A percentile compares a stretch with the other conserved stretches of the same genome.
These are phyloP conservation scores for Branchinecta sandiegonensis DNA, from an alignment of 2,888 invertebrate species.

Conservation along the genomic window DNA sequence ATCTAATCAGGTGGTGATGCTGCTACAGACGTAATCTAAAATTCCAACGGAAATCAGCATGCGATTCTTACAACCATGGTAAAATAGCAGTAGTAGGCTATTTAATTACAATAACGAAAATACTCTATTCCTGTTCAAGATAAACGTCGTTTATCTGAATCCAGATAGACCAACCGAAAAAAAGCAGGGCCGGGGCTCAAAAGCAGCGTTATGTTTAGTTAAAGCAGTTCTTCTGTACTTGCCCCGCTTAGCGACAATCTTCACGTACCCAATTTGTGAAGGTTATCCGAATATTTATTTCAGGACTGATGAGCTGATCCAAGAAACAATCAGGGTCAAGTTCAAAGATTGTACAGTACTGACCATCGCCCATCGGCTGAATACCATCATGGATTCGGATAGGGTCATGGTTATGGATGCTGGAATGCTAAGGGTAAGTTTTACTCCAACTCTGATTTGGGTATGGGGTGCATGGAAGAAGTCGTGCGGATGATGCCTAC, in stretches of 20 bases:
- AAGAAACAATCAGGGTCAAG: conserved; percentile 22
- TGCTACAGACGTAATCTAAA: no score
- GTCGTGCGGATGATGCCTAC: no score
- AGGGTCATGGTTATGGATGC: conserved; percentile 24
- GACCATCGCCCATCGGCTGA: conserved; percentile 24
- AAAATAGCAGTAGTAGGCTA: no score
- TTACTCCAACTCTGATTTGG: background rate
- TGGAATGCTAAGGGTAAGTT: conserved; percentile 25
- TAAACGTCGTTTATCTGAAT: no score
- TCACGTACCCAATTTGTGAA: background rate
- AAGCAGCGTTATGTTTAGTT: background rate
- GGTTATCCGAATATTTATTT: background rate
- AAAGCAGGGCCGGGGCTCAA: background rate
- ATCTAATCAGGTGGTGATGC: no score
- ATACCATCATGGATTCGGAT: conserved; percentile 24
- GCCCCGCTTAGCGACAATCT: no score
- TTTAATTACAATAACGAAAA: no score
- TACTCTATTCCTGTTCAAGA: no score
- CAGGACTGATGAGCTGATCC: conserved; percentile 24
- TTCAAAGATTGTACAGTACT: conserved; percentile 23
- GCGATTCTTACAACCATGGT: no score
- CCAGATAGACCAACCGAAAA: no score
- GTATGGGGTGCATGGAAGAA: no score
- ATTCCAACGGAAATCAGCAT: no score
- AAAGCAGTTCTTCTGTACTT: background rate